Base-by-base conservation (phyloP, 2,888 invertebrate genomes). In the Lysandra bellargus region DNA sequence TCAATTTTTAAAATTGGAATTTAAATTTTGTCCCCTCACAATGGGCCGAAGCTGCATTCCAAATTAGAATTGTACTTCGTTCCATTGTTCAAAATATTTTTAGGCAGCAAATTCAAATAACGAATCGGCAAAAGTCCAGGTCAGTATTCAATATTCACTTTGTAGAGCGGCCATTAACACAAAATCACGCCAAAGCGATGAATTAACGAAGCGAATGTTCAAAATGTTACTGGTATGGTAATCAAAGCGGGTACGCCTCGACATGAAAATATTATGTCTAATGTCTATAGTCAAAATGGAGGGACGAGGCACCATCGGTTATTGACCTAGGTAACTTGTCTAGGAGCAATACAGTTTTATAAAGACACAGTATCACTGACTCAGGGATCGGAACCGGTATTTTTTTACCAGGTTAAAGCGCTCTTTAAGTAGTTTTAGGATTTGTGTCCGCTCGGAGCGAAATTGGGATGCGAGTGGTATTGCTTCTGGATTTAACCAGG, bases 51-150 rank as follows among this genome's bases (percentile, higher is more conserved):
- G 69, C 12, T 69, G n/a, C 69, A 9, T 69, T 12, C 53, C 53
- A 14, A 64, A 64, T 69, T 69, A 14, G 33, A 69, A 69, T 33
- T 33, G 33, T 33, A 69, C 69, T 33, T 69, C 69, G 69, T 23
- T 33, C 33, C 14, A 69, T 69, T 69, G 69, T 69, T 69, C 69
- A 30, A 64, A 12, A 33, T 69, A 69, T 69, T 69, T 69, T 44
- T 33, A 69, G 33, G 33, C 69, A 1, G 33, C 69, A 69, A 69
- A 69, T 14, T 69, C 69, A 69, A 69, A 69, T 69, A 69, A 9
- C 14, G 33, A 69, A 69, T 69, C 33, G 9, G 69, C 33, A 14
- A 33, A 69, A 5, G 30, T 69, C 69, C 30, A 23, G 23, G 23
- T 69, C 33, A 40, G 40, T 5, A 40, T 1, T 40, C 40, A 69